Percentiles rank a stretch among this genome's conserved stretches.
These are phyloP conservation scores for Hippocampus barbouri DNA, from an alignment of 2,113 vertebrate species.

Conservation along the genomic window DNA sequence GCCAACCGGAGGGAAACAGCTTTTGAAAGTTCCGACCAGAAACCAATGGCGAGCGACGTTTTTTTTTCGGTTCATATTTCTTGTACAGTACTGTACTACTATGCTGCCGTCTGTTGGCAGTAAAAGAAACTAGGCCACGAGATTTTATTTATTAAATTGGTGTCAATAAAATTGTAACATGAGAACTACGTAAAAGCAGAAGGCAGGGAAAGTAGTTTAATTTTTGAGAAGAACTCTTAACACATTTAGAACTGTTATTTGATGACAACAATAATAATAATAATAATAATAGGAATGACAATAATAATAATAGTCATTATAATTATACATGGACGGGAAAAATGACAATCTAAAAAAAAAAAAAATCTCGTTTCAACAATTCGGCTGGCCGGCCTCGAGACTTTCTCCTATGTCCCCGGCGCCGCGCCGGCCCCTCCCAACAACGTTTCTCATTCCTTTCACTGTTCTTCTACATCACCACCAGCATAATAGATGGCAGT, in stretches of 20 bases:
- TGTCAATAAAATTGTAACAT: background rate
- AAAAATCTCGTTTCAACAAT: too few relatives aligned
- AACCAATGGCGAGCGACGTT: constrained; percentile 6
- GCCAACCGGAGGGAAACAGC: background rate
- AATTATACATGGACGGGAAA: too few relatives aligned
- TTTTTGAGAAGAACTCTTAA: background rate
- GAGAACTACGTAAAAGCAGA: background rate
- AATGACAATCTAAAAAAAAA: too few relatives aligned
- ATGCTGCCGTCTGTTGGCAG: constrained; percentile 29
- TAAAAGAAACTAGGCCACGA: constrained; percentile 5
- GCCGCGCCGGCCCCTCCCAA: too few relatives aligned
- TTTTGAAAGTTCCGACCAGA: constrained; percentile 42
- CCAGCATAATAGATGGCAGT: background rate
- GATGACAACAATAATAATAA: background rate
- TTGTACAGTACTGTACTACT: background rate
- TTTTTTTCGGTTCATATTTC: background rate
- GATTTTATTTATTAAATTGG: background rate
- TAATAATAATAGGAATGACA: background rate
- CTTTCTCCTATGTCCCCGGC: too few relatives aligned
- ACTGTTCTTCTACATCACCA: background rate
- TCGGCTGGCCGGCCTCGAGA: too few relatives aligned
- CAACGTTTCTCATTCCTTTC: background rate
- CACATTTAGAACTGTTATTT: background rate
- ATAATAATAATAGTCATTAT: background rate
- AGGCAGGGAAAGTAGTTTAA: background rate